Base-by-base conservation (phyloP, 2,888 invertebrate genomes). In the Tachina lurida region DNA sequence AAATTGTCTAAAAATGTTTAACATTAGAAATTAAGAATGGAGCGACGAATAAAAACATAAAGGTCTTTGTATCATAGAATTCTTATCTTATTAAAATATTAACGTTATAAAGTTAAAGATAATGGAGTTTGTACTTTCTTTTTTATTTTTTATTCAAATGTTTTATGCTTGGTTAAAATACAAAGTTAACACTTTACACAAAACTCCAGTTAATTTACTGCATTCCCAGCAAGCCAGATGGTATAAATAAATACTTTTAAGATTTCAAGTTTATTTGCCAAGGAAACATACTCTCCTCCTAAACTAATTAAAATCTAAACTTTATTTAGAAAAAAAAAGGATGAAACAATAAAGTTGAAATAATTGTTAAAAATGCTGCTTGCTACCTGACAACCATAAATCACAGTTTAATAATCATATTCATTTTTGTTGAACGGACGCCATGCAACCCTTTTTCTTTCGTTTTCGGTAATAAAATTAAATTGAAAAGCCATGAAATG, bases 31-130 rank as follows among this genome's bases (percentile, higher is more conserved):
- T 45, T 31, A 67, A 15, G 19, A 45, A 41, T 4, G 52, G n/a
- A 19, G 49, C 31, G 12, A 10, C 12, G 8, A 17, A 52, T 19
- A 5, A 9, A 71, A 19, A 70, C 8, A 22, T 52, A n/a, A 58
- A 45, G n/a, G 43, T 65, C 41, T 70, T 58, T 74, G 67, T 43
- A 43, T 45, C 19, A 8, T 39, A 56, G 47, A 47, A 17, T 83
- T 65, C 41, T 87, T 87, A 87, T 87, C 87, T 87, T 67, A 81
- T 86, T 87, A 87, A 87, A 87, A 84, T 87, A 87, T 87, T 87
- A 87, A 84, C 79, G 81, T 76, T 83, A 84, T 88, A 86, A 88
- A 86, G 79, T 88, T 87, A 65, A 84, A 86, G 86, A 85, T 85
- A 88, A 88, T 88, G 81, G 76, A 84, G 84, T 84, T 67, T 31